A percentile compares a stretch with the other conserved stretches of the same genome.
Evolutionary conservation across 2,888 invertebrate species (phyloP).

Genomic region (Leucophenga montana): DNA sequence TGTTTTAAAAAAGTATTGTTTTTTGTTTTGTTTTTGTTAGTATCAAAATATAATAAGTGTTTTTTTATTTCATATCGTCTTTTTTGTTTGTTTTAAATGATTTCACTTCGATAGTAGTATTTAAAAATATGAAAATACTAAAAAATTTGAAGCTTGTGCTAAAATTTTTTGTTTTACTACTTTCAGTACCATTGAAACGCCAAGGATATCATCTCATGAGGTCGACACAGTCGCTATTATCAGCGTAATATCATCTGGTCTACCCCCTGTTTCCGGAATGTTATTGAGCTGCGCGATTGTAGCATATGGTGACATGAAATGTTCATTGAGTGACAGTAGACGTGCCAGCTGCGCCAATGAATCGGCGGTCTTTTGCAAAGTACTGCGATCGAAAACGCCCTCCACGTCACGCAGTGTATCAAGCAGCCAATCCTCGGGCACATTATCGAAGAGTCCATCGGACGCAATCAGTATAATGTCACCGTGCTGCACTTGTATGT

Average conservation of each 20-base stretch:
- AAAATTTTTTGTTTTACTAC: no score
- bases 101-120: no score
- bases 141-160: no score
- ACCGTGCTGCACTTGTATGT: constrained; percentile 90
- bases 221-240: no score
- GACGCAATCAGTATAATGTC: constrained; percentile 96
- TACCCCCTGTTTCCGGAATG: constrained; percentile 95
- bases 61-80: no score
- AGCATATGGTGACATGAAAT: constrained; percentile 96
- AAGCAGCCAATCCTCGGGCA: constrained; percentile 91
- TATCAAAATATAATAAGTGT: no score
- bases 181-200: no score
- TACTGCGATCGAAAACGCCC: constrained; percentile 82
- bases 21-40: no score
- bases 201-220: no score
- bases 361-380: constrained; percentile 92
- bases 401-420: constrained; percentile 85
- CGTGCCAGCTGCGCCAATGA: constrained; percentile 96
- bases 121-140: no score
- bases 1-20: no score
- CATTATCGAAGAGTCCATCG: constrained; percentile 98
- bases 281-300: constrained; percentile 94
- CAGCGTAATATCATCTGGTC: constrained; percentile 92
- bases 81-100: no score
- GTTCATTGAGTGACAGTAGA: constrained; percentile 93